Conservation (phyloP, 2,888 invertebrate species). For the Eurois occulta region DNA sequence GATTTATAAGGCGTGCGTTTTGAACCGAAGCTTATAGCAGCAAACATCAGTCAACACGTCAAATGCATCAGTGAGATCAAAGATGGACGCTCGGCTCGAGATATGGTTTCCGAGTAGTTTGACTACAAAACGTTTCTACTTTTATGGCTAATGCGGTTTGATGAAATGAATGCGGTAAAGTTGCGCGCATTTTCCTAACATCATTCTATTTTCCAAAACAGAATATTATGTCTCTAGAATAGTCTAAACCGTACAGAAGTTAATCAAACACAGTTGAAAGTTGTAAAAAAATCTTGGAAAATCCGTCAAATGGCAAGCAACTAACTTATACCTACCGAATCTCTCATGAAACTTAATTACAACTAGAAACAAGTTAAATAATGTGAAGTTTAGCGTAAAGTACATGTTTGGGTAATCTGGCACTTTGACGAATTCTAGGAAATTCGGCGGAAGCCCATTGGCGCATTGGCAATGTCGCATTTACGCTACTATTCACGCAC, state of each 20-base stretch:
- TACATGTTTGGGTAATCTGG: slow-evolving; percentile 27
- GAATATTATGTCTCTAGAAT: background rate
- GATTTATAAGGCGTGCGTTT: slow-evolving; percentile 64
- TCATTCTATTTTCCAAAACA: background rate
- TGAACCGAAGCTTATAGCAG: slow-evolving; percentile 56
- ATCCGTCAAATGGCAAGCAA: background rate
- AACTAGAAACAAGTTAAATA: slow-evolving; percentile 14
- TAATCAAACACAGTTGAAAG: background rate
- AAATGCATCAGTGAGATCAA: slow-evolving; percentile 71
- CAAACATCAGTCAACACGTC: slow-evolving; percentile 72
- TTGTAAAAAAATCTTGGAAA: background rate
- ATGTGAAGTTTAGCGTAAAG: slow-evolving; percentile 9
- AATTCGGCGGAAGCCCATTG: slow-evolving; percentile 22
- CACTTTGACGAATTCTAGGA: slow-evolving; percentile 37
- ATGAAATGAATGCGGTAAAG: slow-evolving; percentile 40
- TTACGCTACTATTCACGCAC: slow-evolving; percentile 74
- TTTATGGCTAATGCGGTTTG: slow-evolving; percentile 59
- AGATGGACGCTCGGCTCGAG: slow-evolving; percentile 56
- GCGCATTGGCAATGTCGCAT: slow-evolving; percentile 52
- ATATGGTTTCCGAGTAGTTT: slow-evolving; percentile 70
- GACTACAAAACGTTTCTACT: slow-evolving; percentile 57
- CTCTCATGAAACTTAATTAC: slow-evolving; percentile 2
- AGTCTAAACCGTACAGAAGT: background rate
- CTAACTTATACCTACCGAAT: background rate
- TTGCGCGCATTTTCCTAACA: background rate